Base-by-base conservation (phyloP, 2,113 vertebrate species). In the Zosterops lateralis region DNA sequence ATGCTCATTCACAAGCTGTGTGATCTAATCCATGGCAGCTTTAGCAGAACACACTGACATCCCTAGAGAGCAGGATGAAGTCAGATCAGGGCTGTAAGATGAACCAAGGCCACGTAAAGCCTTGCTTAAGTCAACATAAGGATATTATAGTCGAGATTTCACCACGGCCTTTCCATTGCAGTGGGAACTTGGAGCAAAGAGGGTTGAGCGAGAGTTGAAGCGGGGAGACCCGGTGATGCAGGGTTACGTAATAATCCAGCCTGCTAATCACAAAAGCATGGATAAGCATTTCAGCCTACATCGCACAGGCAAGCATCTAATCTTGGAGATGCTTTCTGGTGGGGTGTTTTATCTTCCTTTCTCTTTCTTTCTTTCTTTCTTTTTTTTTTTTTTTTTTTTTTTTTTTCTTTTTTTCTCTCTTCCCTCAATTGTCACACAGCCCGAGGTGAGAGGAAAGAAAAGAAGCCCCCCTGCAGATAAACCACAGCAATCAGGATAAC, bases 211-310 rank as follows among this genome's bases (percentile, higher is more conserved):
- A 94, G 85, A 93, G 92, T 73, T 88, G 94, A 90, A 93, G 86
- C n/a, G 1, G 85, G 77, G 93, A 94, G 90, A 87, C 80, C 53
- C 0, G 3, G 90, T 91, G 90, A 94, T 83, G 64, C 83, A 81
- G 84, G 87, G 93, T 96, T 96, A 95, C 22, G 20, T 92, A 95
- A 92, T 97, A 96, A 97, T 97, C 96, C 94, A 96, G 82, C 36
- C 88, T 51, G 95, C 86, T 96, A 97, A 96, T 96, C 95, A 96
- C 92, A 95, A 97, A 96, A 97, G 92, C 92, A 95, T 89, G 95
- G 94, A 95, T 97, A 97, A 97, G 95, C 90, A 94, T 96, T 95
- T 96, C 94, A 96, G 91, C 79, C 91, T 85, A 47, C 64, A 62
- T 34, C 7, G 7, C 60, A 86, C 72, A 78, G 74, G 50, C 76